Conservation (phyloP, 2,888 invertebrate genomes). For the Mesorhabditis belari region DNA sequence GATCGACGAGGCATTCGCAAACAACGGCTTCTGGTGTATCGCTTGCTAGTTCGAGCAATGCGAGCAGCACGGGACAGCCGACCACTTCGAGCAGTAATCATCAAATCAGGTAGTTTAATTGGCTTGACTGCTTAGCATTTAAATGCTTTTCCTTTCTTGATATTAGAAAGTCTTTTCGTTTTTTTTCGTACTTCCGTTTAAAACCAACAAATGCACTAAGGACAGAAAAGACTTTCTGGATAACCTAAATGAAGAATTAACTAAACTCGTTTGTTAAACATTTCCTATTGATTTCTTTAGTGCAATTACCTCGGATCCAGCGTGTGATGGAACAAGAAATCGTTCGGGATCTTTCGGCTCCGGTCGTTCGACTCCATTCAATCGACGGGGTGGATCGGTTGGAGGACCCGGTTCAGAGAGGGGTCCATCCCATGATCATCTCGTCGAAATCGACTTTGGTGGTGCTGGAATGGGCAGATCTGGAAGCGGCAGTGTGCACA, state of each 20-base stretch:
- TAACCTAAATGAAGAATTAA: too few species aligned
- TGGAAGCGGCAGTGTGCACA: conserved; percentile 6
- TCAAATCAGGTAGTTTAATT: conserved; percentile 3
- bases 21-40: conserved; percentile 3
- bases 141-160: too few species aligned
- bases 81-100: conserved; percentile 1
- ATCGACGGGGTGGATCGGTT: background rate
- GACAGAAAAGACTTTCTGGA: background rate
- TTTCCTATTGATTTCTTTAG: background rate
- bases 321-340: background rate
- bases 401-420: background rate
- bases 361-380: conserved; percentile 6
- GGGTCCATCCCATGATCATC: background rate
- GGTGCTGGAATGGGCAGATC: conserved; percentile 1
- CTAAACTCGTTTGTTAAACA: too few species aligned
- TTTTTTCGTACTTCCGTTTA: too few species aligned
- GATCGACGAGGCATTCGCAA: conserved; percentile 7
- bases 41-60: conserved; percentile 5
- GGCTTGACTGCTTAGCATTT: too few species aligned
- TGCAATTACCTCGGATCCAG: background rate
- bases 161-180: background rate
- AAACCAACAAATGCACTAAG: too few species aligned
- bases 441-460: conserved; percentile 14
- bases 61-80: conserved; percentile 4
- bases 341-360: conserved; percentile 9